Conservation (phyloP, 1,140 invertebrate genomes). For the Thereuonema tuberculata region DNA sequence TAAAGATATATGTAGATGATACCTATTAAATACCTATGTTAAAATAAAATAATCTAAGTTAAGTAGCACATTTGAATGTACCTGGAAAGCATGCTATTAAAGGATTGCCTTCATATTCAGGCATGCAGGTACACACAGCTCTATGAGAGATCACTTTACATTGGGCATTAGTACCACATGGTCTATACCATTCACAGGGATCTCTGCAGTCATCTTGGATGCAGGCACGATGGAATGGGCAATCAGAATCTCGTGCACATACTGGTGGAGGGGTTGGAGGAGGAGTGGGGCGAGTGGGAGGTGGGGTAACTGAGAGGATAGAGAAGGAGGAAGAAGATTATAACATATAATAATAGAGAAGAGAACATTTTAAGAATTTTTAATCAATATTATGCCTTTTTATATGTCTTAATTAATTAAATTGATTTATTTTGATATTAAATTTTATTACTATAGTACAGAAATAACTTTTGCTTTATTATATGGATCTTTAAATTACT, state of each 20-base stretch:
- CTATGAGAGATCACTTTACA: conserved; percentile 23
- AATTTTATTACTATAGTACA: too few species aligned
- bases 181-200: conserved; percentile 17
- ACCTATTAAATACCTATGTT: too few species aligned
- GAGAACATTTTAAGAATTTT: too few species aligned
- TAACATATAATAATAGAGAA: too few species aligned
- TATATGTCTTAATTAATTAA: neutral
- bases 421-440: too few species aligned
- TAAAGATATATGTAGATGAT: too few species aligned
- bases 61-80: too few species aligned
- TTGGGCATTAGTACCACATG: conserved; percentile 24
- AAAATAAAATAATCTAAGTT: too few species aligned
- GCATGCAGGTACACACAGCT: conserved; percentile 24
- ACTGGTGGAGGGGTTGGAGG: conserved; percentile 40
- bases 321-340: neutral
- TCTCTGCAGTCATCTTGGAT: conserved; percentile 54
- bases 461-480: too few species aligned
- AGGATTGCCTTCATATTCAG: conserved; percentile 26
- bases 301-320: neutral
- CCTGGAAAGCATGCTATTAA: conserved; percentile 18
- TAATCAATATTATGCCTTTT: neutral
- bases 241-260: conserved; percentile 53
- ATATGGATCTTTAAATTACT: too few species aligned
- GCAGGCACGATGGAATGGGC: conserved; percentile 43
- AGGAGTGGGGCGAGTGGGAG: neutral